phyloP scores from a whole-genome alignment of 2,888 invertebrate genomes.

The Andricus curvator region DNA sequence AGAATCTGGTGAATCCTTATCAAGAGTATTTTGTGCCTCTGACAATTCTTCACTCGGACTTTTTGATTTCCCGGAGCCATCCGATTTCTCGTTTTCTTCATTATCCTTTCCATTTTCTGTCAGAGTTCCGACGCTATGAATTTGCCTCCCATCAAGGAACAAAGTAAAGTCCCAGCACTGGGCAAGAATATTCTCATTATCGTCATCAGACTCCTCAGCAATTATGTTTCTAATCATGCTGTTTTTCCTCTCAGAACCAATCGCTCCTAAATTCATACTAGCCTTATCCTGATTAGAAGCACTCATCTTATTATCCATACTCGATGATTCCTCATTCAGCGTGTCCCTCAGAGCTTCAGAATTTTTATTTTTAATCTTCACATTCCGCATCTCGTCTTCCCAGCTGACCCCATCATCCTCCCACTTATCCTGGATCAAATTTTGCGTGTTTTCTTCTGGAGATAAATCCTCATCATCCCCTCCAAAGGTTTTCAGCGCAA shows the following conservation, averaged over 20 bases:
- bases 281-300: slow-evolving; percentile 43
- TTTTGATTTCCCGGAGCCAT: background rate
- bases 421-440: slow-evolving; percentile 34
- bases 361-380: slow-evolving; percentile 1
- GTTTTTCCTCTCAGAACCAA: slow-evolving; percentile 56
- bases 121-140: slow-evolving; percentile 56
- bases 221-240: background rate
- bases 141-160: slow-evolving; percentile 53
- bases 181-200: slow-evolving; percentile 53
- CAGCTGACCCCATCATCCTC: slow-evolving; percentile 19
- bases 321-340: background rate
- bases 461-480: slow-evolving; percentile 22
- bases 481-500: slow-evolving; percentile 26
- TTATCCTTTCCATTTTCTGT: slow-evolving; percentile 41
- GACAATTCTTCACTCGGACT: slow-evolving; percentile 17
- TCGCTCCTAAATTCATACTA: slow-evolving; percentile 58
- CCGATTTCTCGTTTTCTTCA: slow-evolving; percentile 39
- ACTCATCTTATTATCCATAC: slow-evolving; percentile 41
- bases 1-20: slow-evolving; percentile 20
- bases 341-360: slow-evolving; percentile 15
- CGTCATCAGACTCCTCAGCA: background rate
- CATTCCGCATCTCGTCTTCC: slow-evolving; percentile 16
- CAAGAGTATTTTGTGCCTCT: background rate
- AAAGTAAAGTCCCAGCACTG: slow-evolving; percentile 65
- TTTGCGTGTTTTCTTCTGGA: slow-evolving; percentile 5